Evolutionary conservation across 2,797 vertebrate genomes (phyloP).

Genomic region (Catostomus latipinnis): DNA sequence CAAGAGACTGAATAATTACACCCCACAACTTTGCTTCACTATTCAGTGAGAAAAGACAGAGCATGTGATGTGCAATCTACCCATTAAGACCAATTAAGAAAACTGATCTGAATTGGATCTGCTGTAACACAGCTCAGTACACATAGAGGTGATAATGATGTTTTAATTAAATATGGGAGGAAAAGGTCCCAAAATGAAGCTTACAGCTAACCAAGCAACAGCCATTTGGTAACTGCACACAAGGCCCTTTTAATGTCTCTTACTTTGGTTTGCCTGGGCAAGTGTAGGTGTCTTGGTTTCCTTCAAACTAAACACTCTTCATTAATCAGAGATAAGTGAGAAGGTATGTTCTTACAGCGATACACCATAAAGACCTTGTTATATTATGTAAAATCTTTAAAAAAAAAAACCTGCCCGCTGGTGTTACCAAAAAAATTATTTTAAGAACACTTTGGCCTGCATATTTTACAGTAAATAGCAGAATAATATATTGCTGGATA

Average conservation of each 20-base stretch:
- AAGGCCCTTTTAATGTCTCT: constrained; percentile 80
- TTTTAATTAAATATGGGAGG: constrained; percentile 93
- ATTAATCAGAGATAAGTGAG: constrained; percentile 68
- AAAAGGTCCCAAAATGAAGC: constrained; percentile 89
- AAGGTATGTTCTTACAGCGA: constrained; percentile 30
- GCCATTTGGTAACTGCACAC: constrained; percentile 82
- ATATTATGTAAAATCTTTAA: too few relatives aligned
- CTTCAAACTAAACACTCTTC: constrained; percentile 73
- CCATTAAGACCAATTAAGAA: constrained; percentile 84
- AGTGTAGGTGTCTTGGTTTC: constrained; percentile 60
- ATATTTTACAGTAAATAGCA: too few relatives aligned
- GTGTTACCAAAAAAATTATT: too few relatives aligned
- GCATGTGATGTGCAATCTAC: constrained; percentile 70
- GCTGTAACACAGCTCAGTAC: constrained; percentile 82
- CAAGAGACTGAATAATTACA: constrained; percentile 27
- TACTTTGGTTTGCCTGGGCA: constrained; percentile 71
- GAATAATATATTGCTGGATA: too few relatives aligned
- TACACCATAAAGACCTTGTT: too few relatives aligned
- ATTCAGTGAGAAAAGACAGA: constrained; percentile 65
- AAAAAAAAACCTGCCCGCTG: too few relatives aligned
- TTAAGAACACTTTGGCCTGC: too few relatives aligned
- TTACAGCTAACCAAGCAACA: constrained; percentile 88
- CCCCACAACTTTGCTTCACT: constrained; percentile 55
- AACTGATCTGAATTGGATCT: constrained; percentile 78
- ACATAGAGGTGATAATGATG: constrained; percentile 87